These are phyloP conservation scores for Charanyca ferruginea DNA, from an alignment of 2,888 invertebrate genomes.

Conservation along the genomic window DNA sequence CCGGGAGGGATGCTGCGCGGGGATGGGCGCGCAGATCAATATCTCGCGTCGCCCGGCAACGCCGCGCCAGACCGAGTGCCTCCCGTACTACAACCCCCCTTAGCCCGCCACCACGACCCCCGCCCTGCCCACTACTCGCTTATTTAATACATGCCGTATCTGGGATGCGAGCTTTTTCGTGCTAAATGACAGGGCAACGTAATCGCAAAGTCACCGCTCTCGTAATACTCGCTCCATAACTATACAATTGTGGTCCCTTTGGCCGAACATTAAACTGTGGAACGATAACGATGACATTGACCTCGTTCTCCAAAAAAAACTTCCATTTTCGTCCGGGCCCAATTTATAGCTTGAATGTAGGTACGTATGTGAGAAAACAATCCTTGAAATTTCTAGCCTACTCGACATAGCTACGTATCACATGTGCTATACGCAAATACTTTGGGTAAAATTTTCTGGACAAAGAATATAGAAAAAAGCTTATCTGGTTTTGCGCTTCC, in stretches of 20 bases:
- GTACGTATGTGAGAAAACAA: slow-evolving; percentile 32
- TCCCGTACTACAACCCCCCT: slow-evolving; percentile 89
- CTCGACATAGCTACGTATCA: slow-evolving; percentile 5
- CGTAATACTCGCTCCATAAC: slow-evolving; percentile 68
- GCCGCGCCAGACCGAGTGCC: slow-evolving; percentile 92
- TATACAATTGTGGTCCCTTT: slow-evolving; percentile 62
- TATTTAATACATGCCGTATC: slow-evolving; percentile 89
- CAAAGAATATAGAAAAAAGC: slow-evolving; percentile 20
- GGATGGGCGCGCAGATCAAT: slow-evolving; percentile 86
- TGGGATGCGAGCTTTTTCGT: slow-evolving; percentile 88
- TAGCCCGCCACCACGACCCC: slow-evolving; percentile 69
- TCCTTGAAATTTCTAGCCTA: slow-evolving; percentile 10
- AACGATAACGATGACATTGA: slow-evolving; percentile 81
- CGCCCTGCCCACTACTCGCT: slow-evolving; percentile 85
- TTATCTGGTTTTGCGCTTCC: not conserved
- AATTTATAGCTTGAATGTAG: slow-evolving; percentile 57
- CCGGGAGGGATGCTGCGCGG: slow-evolving; percentile 90
- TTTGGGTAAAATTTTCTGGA: not conserved
- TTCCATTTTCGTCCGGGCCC: slow-evolving; percentile 67
- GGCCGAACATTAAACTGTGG: slow-evolving; percentile 67
- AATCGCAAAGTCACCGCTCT: slow-evolving; percentile 76
- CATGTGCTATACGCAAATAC: slow-evolving; percentile 1
- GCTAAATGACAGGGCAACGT: slow-evolving; percentile 86
- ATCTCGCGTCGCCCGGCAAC: slow-evolving; percentile 91
- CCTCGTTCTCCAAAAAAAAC: slow-evolving; percentile 73